Percentiles rank a stretch among this genome's conserved stretches.
Evolutionary conservation across 2,113 vertebrate species (phyloP).

Genomic region (Cebus imitator): DNA sequence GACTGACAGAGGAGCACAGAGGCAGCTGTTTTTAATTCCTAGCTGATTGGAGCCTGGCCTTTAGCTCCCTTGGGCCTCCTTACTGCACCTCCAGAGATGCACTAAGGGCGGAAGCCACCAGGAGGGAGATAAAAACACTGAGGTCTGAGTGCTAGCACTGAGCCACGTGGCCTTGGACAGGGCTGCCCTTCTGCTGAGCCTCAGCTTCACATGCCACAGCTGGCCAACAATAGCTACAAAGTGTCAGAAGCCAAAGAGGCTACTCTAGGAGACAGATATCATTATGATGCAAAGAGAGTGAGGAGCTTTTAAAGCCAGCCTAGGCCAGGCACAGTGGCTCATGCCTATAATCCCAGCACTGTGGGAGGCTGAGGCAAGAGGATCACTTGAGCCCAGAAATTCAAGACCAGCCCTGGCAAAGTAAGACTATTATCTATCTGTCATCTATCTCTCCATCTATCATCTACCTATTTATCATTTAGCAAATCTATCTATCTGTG

Average conservation of each 20-base stretch:
- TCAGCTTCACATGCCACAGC: accelerated
- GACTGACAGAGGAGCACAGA: too few species aligned
- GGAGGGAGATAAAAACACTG: background rate
- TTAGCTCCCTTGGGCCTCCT: background rate
- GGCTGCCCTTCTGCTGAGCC: background rate
- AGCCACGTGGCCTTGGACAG: background rate
- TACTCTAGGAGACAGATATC: background rate
- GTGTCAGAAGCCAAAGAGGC: background rate
- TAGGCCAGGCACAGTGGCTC: too few species aligned
- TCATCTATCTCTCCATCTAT: too few species aligned
- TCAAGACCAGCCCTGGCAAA: too few species aligned
- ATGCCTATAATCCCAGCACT: too few species aligned
- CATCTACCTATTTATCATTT: too few species aligned
- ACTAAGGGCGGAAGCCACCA: too few species aligned
- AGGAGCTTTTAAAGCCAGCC: background rate
- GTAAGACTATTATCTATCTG: too few species aligned
- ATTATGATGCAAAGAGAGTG: accelerated
- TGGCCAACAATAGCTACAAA: background rate
- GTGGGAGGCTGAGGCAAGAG: too few species aligned
- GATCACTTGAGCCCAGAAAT: too few species aligned
- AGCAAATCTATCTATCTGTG: too few species aligned
- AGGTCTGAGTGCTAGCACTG: too few species aligned
- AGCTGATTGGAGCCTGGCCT: background rate
- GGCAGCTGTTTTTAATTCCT: accelerated
- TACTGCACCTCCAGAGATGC: background rate